These are phyloP conservation scores for Helogale parvula DNA, from an alignment of 2,113 vertebrate genomes.

Conservation along the genomic window DNA sequence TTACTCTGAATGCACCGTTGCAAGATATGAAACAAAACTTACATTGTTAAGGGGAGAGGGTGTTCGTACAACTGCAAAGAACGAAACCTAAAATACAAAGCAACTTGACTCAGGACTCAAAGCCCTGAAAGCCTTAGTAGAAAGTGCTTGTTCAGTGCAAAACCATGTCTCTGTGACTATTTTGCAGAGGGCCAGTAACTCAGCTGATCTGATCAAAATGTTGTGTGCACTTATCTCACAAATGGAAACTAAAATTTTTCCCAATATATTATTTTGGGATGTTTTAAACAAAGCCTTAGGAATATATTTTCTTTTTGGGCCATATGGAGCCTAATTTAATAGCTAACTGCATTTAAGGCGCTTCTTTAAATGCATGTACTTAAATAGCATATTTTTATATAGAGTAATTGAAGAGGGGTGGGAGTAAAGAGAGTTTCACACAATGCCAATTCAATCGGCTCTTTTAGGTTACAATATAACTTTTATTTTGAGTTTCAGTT, in stretches of 20 bases:
- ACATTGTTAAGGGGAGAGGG: neutral
- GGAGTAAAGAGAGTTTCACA: neutral
- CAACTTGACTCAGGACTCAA: neutral
- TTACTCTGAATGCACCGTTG: slow-evolving; percentile 3
- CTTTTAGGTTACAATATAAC: neutral
- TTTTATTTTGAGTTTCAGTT: slow-evolving; percentile 1
- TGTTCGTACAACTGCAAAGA: neutral
- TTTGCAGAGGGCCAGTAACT: neutral
- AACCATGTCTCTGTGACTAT: neutral
- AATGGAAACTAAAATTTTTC: neutral
- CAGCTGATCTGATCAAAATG: neutral
- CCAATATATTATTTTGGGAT: neutral
- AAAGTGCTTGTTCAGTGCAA: neutral
- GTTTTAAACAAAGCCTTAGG: slow-evolving; percentile 14
- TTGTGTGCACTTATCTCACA: neutral
- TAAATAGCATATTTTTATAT: neutral
- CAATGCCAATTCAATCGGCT: neutral
- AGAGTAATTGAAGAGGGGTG: neutral
- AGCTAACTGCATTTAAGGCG: neutral
- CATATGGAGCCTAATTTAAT: neutral
- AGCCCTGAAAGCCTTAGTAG: neutral
- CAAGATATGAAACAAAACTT: slow-evolving; percentile 34
- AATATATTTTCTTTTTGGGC: slow-evolving; percentile 29
- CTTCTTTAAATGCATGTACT: neutral
- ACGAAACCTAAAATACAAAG: slow-evolving; percentile 1